phyloP scores from a whole-genome alignment of 2,888 invertebrate species.

The Lordiphosa andalusiaca region DNA sequence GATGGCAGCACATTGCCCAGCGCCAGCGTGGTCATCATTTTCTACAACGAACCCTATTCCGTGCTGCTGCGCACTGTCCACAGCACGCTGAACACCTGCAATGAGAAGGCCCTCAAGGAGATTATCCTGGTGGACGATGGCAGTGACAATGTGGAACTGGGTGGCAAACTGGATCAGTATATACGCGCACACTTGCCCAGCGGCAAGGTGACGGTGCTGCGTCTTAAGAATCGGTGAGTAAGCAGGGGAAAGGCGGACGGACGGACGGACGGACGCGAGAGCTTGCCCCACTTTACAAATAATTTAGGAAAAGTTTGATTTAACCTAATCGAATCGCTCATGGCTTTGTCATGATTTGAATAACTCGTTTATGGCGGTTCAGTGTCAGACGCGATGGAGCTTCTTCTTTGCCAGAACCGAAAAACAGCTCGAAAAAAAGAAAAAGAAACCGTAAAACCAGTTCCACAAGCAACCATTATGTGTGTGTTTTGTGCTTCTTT shows the following conservation, averaged over 20 bases:
- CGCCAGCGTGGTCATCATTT: constrained; percentile 91
- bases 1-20: constrained; percentile 84
- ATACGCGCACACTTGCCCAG: constrained; percentile 86
- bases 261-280: neutral
- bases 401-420: constrained; percentile 53
- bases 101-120: constrained; percentile 86
- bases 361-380: constrained; percentile 57
- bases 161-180: constrained; percentile 90
- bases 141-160: constrained; percentile 88
- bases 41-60: constrained; percentile 95
- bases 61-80: constrained; percentile 89
- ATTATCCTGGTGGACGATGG: constrained; percentile 97
- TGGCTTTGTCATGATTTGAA: constrained; percentile 59
- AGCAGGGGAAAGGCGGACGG: constrained; percentile 1
- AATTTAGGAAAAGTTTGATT: constrained; percentile 51
- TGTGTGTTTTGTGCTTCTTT: constrained; percentile 49
- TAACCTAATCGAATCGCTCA: constrained; percentile 56
- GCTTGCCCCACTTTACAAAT: constrained; percentile 29
- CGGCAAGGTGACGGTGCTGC: constrained; percentile 86
- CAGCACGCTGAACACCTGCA: constrained; percentile 87
- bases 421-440: constrained; percentile 15
- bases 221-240: constrained; percentile 85
- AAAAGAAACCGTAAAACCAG: constrained; percentile 63
- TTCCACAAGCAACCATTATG: constrained; percentile 67
- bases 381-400: constrained; percentile 24